These are phyloP conservation scores for Chrosomus eos DNA, from an alignment of 2,797 vertebrate genomes.

Conservation along the genomic window DNA sequence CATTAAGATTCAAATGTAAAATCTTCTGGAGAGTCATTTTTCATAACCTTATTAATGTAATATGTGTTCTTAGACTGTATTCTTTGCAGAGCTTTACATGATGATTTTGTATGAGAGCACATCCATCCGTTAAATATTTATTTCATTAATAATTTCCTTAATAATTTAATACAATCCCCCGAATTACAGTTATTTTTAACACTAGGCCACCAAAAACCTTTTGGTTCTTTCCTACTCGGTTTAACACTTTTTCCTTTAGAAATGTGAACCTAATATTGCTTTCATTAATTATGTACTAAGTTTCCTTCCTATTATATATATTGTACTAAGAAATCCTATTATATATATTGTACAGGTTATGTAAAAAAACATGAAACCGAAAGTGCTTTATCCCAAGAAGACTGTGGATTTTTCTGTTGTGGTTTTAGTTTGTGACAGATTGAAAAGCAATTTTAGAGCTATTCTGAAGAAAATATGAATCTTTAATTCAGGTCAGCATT, in stretches of 20 bases:
- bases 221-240: background rate
- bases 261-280: background rate
- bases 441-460: background rate
- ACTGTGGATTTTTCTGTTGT: background rate
- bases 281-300: background rate
- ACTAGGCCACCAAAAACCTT: background rate
- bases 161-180: background rate
- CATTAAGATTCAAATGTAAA: background rate
- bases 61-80: background rate
- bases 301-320: background rate
- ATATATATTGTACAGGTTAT: background rate
- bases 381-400: background rate
- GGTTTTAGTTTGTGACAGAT: background rate
- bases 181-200: background rate
- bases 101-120: background rate
- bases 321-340: background rate
- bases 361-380: background rate
- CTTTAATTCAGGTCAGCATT: background rate
- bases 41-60: background rate
- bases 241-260: background rate
- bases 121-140: background rate
- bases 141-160: background rate
- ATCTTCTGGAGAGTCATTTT: constrained; percentile 14
- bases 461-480: background rate
- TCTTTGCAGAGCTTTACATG: background rate